Evolutionary conservation across 2,113 vertebrate species (phyloP).

Genomic region (Petrocephalus microphthalmus): DNA sequence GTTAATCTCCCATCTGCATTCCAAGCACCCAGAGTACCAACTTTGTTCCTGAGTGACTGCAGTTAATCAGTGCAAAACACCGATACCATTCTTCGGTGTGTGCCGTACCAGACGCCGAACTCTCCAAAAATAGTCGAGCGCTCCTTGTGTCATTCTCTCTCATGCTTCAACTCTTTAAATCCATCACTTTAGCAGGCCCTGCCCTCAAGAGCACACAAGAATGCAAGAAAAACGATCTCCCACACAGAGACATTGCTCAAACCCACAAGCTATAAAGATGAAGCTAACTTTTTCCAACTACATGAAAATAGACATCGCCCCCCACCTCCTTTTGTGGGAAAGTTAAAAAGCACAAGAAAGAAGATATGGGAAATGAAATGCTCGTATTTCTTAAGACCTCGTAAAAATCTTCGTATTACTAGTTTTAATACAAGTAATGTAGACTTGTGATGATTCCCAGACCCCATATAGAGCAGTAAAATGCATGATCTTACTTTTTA

Average conservation of each 20-base stretch:
- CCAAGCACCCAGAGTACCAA: neutral
- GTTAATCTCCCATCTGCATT: neutral
- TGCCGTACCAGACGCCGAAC: neutral
- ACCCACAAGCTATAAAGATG: neutral
- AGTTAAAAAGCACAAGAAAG: neutral
- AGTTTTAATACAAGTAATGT: neutral
- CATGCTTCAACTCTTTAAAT: neutral
- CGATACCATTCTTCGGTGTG: neutral
- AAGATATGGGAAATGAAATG: neutral
- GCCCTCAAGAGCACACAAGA: neutral
- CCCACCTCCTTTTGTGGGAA: neutral
- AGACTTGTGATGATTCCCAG: neutral
- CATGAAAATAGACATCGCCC: neutral
- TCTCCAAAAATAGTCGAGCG: neutral
- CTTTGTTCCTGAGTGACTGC: neutral
- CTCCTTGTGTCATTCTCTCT: neutral
- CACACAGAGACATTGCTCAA: neutral
- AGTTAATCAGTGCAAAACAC: neutral
- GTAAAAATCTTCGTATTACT: neutral
- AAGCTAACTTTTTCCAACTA: neutral
- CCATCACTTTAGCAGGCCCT: neutral
- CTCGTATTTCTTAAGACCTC: neutral
- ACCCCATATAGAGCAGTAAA: neutral
- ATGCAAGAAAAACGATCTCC: neutral
- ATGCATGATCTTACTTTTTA: neutral